Evolutionary conservation across 2,113 vertebrate species (phyloP).

Genomic region (Psammodynastes pulverulentus): DNA sequence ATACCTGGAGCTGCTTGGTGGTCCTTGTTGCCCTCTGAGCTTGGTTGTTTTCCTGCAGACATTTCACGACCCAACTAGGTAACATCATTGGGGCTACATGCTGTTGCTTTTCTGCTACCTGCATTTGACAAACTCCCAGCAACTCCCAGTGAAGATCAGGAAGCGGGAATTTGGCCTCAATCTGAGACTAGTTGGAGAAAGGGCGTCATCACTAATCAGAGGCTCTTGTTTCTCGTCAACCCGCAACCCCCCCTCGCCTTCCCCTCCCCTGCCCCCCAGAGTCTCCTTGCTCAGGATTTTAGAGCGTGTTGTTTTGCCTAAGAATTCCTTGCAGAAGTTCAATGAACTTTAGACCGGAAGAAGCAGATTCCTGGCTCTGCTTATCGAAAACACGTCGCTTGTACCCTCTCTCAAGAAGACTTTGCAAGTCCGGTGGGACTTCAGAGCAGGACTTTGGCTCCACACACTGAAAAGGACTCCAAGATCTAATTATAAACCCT

Average conservation of each 20-base stretch:
- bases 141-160: not conserved
- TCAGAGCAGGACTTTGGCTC: not conserved
- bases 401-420: not conserved
- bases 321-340: not conserved
- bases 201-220: not conserved
- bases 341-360: not conserved
- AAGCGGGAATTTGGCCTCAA: not conserved
- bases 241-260: not conserved
- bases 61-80: not conserved
- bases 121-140: not conserved
- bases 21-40: too few relatives aligned
- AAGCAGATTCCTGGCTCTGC: not conserved
- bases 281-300: not conserved
- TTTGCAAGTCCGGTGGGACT: too few relatives aligned
- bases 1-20: not conserved
- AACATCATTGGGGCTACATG: not conserved
- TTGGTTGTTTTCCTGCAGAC: not conserved
- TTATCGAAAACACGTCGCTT: not conserved
- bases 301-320: not conserved
- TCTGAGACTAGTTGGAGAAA: not conserved
- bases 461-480: not conserved
- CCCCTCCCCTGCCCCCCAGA: fast-evolving
- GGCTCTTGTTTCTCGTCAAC: not conserved
- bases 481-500: not conserved
- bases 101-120: not conserved